Conservation (phyloP, 2,797 vertebrate genomes). For the Nasua narica region DNA sequence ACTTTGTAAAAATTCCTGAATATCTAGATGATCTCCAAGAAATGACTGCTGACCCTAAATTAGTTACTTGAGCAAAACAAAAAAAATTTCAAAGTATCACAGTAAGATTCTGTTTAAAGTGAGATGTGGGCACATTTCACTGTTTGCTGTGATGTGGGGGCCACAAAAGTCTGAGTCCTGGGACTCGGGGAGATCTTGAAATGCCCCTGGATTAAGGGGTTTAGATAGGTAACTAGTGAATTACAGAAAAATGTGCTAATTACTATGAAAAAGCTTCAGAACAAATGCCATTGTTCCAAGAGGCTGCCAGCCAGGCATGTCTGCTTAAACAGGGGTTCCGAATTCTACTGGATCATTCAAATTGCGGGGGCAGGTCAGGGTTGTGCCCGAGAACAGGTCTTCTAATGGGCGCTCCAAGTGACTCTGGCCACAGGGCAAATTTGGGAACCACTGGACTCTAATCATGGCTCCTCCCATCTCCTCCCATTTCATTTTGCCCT, state of each 20-base stretch:
- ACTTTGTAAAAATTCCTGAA: not conserved
- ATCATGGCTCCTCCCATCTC: not conserved
- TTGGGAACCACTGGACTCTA: not conserved
- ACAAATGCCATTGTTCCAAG: not conserved
- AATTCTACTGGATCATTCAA: fast-evolving
- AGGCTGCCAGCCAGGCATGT: not conserved
- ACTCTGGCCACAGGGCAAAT: not conserved
- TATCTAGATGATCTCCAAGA: not conserved
- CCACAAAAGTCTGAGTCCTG: not conserved
- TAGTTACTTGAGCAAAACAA: not conserved
- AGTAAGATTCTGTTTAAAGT: not conserved
- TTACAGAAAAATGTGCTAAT: not conserved
- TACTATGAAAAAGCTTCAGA: not conserved
- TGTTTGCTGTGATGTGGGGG: not conserved
- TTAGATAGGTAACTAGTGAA: not conserved
- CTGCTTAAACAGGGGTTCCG: not conserved
- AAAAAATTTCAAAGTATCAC: not conserved
- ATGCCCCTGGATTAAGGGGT: not conserved
- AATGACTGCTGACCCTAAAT: not conserved
- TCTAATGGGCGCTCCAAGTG: not conserved
- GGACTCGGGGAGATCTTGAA: not conserved
- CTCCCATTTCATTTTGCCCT: not conserved
- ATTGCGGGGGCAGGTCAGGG: too few relatives aligned
- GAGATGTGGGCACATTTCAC: not conserved
- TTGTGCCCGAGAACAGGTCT: not conserved